These are phyloP conservation scores for Pogonocherus hispidulus DNA, from an alignment of 2,888 invertebrate genomes.

Conservation along the genomic window DNA sequence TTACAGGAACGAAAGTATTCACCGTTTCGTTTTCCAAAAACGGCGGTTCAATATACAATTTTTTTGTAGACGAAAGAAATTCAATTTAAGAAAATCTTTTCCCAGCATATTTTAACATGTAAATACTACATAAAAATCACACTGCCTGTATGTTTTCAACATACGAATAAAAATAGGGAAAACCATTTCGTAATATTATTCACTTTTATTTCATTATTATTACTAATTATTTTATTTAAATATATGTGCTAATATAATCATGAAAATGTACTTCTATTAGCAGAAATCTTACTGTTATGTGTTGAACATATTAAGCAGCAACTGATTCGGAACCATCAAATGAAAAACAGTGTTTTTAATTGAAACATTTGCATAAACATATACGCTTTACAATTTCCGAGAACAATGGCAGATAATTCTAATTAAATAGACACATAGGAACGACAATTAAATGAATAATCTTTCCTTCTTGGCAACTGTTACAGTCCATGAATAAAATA, in stretches of 20 bases:
- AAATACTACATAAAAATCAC: too few relatives aligned
- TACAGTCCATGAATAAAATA: slow-evolving; percentile 52
- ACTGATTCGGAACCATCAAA: slow-evolving; percentile 16
- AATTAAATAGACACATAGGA: slow-evolving; percentile 50
- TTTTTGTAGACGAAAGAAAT: too few relatives aligned
- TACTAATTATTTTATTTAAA: not conserved
- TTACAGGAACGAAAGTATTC: too few relatives aligned
- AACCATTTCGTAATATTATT: too few relatives aligned
- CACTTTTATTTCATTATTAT: not conserved
- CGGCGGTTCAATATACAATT: too few relatives aligned
- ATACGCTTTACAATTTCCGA: slow-evolving; percentile 38
- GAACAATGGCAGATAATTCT: slow-evolving; percentile 52
- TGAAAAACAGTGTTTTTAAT: slow-evolving; percentile 30
- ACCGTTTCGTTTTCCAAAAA: too few relatives aligned
- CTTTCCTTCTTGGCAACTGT: slow-evolving; percentile 42
- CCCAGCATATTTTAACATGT: too few relatives aligned
- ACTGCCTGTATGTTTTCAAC: too few relatives aligned
- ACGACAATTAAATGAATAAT: slow-evolving; percentile 50
- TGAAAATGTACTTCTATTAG: not conserved
- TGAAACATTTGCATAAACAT: slow-evolving; percentile 36
- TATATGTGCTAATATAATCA: not conserved
- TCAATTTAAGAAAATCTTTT: too few relatives aligned
- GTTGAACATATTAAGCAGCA: slow-evolving; percentile 9
- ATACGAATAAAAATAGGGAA: too few relatives aligned
- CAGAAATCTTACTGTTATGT: too few relatives aligned